Percentiles rank a stretch among this genome's conserved stretches.
Conservation (phyloP, 2,888 invertebrate genomes). For the Eulithis prunata region DNA sequence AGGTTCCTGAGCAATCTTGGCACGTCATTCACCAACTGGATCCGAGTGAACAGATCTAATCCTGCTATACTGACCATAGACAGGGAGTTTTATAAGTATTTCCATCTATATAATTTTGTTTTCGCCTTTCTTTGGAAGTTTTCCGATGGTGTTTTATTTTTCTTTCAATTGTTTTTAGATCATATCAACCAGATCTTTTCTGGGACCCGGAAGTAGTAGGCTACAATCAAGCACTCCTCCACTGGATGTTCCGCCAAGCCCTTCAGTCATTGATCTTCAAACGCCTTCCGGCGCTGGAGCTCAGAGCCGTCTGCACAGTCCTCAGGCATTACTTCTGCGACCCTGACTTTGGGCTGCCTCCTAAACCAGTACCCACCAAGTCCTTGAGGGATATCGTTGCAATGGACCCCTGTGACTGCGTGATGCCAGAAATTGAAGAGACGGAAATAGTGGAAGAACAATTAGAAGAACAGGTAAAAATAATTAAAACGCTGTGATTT, state of each 20-base stretch:
- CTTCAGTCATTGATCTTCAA: slow-evolving; percentile 60
- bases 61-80: slow-evolving; percentile 47
- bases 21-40: slow-evolving; percentile 63
- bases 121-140: too few species aligned
- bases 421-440: slow-evolving; percentile 61
- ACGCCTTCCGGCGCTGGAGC: slow-evolving; percentile 53
- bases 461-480: slow-evolving; percentile 51
- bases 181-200: slow-evolving; percentile 69
- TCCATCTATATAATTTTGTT: too few species aligned
- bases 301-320: slow-evolving; percentile 48
- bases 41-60: slow-evolving; percentile 54
- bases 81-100: slow-evolving; percentile 59
- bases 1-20: slow-evolving; percentile 61
- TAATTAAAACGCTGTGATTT: too few species aligned
- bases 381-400: slow-evolving; percentile 54
- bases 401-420: slow-evolving; percentile 68
- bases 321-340: slow-evolving; percentile 66
- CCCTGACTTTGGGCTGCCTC: slow-evolving; percentile 71
- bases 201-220: slow-evolving; percentile 67
- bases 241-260: slow-evolving; percentile 78
- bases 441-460: slow-evolving; percentile 50
- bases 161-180: slow-evolving; percentile 47
- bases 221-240: slow-evolving; percentile 56
- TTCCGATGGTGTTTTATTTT: neutral
- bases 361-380: slow-evolving; percentile 52